phyloP scores from a whole-genome alignment of 2,888 invertebrate genomes.

The Tanypteryx hageni region DNA sequence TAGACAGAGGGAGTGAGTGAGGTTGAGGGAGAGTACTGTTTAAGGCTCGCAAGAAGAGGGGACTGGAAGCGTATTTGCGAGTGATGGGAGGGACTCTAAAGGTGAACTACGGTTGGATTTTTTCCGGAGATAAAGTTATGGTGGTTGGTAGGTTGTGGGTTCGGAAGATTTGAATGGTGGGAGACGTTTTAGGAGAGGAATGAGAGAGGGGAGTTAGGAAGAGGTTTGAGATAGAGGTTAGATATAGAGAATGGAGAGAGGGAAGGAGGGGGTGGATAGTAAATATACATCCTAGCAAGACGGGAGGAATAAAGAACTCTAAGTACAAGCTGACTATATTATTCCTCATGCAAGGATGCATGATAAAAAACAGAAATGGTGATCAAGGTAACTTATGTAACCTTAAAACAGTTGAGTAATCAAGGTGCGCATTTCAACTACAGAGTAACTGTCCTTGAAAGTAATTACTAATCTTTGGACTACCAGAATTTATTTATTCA shows the following conservation, averaged over 20 bases:
- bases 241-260: neutral
- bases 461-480: no score
- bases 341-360: no score
- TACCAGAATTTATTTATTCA: no score
- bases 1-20: neutral
- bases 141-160: slow-evolving; percentile 61
- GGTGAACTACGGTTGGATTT: slow-evolving; percentile 60
- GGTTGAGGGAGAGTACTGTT: neutral
- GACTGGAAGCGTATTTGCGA: neutral
- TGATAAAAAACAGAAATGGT: no score
- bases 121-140: slow-evolving; percentile 56
- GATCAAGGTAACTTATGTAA: no score
- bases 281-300: no score
- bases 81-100: neutral
- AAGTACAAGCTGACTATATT: no score
- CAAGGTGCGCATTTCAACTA: no score
- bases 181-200: slow-evolving; percentile 7
- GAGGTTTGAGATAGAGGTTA: slow-evolving; percentile 8
- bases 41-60: neutral
- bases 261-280: neutral
- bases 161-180: slow-evolving; percentile 51
- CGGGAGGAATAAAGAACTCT: no score
- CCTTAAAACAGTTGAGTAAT: no score
- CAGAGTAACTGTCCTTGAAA: no score
- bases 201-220: neutral